Percentiles rank a stretch among this genome's conserved stretches.
phyloP scores from a whole-genome alignment of 2,888 invertebrate genomes.

The Selenia dentaria region DNA sequence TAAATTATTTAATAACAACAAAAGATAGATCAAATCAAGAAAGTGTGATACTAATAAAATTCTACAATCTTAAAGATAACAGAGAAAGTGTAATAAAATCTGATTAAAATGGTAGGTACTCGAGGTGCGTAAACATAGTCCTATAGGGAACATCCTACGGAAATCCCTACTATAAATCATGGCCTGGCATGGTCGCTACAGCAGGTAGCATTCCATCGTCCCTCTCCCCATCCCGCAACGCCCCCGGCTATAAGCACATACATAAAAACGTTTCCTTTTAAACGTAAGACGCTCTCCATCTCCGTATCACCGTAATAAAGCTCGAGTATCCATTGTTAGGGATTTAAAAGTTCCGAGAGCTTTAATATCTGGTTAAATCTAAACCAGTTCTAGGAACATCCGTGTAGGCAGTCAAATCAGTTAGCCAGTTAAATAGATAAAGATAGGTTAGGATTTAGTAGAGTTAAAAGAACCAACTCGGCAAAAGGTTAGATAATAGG shows the following conservation, averaged over 20 bases:
- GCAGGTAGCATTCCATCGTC: conserved; percentile 63
- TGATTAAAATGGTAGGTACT: conserved; percentile 4
- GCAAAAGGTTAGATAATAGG: too few relatives aligned
- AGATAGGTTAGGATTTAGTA: too few relatives aligned
- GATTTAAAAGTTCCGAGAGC: conserved; percentile 15
- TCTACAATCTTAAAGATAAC: too few relatives aligned
- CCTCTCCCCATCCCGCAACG: conserved; percentile 33
- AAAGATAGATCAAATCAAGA: too few relatives aligned
- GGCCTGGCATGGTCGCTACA: conserved; percentile 40
- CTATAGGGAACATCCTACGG: conserved; percentile 1
- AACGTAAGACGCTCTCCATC: conserved; percentile 53
- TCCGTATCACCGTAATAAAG: conserved; percentile 27
- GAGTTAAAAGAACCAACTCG: too few relatives aligned
- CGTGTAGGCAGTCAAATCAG: conserved; percentile 1
- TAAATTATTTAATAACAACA: too few relatives aligned
- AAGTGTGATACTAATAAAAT: too few relatives aligned
- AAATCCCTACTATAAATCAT: conserved; percentile 36
- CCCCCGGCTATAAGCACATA: conserved; percentile 49
- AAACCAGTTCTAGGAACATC: conserved; percentile 19
- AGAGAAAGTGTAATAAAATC: too few relatives aligned
- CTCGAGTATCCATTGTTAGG: conserved; percentile 46
- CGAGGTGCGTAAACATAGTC: conserved; percentile 29
- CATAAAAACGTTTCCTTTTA: conserved; percentile 52
- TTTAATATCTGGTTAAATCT: conserved; percentile 21
- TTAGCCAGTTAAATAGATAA: not conserved